Evolutionary conservation across 2,113 vertebrate species (phyloP), one percentile per base, ranked within the genome.

Genomic region (Phrynosoma blainvillii): DNA sequence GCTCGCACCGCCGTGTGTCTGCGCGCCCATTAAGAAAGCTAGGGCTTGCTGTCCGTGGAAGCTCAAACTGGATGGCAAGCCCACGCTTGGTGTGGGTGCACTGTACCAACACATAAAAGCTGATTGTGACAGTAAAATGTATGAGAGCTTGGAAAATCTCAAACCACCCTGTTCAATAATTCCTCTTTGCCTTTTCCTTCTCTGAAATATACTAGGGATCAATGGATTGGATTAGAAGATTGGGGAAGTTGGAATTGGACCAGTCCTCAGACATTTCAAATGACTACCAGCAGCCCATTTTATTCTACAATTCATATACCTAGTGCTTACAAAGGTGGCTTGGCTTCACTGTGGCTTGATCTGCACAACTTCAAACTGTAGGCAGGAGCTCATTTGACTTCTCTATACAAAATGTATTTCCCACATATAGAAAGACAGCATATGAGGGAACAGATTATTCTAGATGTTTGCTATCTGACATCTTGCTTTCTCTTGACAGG

Each of bases 211-310:
- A 88, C 89, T 36, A 68, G 56, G 8, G 1, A 70, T 54, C n/a
- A 30, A 84, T 54, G 66, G 87, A 88, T 87, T 89, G 90, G 54
- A 85, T 0, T 36, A 47, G 54, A 21, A 21, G 85, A 84, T 88
- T 90, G 90, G 93, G 92, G 90, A 81, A 89, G 76, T 85, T 90
- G 89, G 3, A 0, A 84, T 89, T 87, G 36, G 92, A 54, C 81
- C 92, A 86, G 86, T 89, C 90, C 86, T 91, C 68, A 89, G 84
- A 90, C 89, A 76, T 93, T 18, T 85, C 32, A 30, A 54, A 68
- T n/a, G 12, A 81, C 5, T 6, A 87, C 77, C 92, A 92, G 91
- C 89, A 93, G 93, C 89, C 91, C 54, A 89, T 93, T 87, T 84
- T 91, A 91, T 84, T 87, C 77, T 87, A 54, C 4, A 6, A 93